A percentile compares a stretch with the other conserved stretches of the same genome.
Conservation (phyloP, 2,113 vertebrate species). For the Petrocephalus microphthalmus region DNA sequence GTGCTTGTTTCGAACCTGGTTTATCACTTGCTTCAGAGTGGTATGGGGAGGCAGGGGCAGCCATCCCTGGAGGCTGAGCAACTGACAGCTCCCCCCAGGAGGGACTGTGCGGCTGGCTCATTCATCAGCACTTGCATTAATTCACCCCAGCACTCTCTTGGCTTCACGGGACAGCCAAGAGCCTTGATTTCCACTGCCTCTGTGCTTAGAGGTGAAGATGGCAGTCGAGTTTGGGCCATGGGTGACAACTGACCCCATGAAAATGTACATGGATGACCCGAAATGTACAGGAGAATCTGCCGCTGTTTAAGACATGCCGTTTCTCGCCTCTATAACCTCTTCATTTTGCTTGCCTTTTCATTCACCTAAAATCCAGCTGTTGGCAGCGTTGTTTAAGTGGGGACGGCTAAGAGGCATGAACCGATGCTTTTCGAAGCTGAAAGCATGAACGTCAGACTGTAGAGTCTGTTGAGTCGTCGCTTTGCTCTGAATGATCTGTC, state of each 20-base stretch:
- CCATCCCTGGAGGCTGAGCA: slow-evolving; percentile 62
- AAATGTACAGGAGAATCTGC: slow-evolving; percentile 76
- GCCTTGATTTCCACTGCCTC: slow-evolving; percentile 94
- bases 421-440: background rate
- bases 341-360: background rate
- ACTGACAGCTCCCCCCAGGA: slow-evolving; percentile 86
- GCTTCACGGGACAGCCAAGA: slow-evolving; percentile 93
- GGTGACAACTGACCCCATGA: slow-evolving; percentile 84
- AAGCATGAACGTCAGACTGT: slow-evolving; percentile 48
- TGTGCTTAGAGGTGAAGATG: slow-evolving; percentile 94
- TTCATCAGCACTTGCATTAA: slow-evolving; percentile 97
- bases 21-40: slow-evolving; percentile 44
- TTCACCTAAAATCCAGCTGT: background rate
- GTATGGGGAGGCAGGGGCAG: slow-evolving; percentile 65
- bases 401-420: background rate
- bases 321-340: slow-evolving; percentile 43
- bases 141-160: slow-evolving; percentile 66
- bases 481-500: background rate
- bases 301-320: slow-evolving; percentile 20
- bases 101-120: slow-evolving; percentile 70
- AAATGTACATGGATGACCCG: slow-evolving; percentile 81
- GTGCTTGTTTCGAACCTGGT: background rate
- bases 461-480: background rate
- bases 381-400: background rate
- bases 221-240: slow-evolving; percentile 89